Percentiles rank a stretch among this genome's conserved stretches.
phyloP scores from a whole-genome alignment of 2,113 vertebrate species.

The Cricetomys ansorgei region DNA sequence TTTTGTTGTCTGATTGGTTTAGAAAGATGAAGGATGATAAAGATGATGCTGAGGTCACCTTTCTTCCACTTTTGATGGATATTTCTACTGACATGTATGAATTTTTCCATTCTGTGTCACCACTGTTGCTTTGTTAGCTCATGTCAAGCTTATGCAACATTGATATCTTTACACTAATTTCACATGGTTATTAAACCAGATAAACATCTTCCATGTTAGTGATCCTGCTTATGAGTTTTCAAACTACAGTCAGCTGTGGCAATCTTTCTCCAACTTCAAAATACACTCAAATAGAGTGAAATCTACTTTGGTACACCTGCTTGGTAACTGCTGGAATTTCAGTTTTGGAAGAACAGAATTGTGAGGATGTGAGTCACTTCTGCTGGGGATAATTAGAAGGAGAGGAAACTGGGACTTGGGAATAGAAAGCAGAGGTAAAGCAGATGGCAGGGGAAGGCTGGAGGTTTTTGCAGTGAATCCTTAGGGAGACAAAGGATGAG shows the following conservation, averaged over 20 bases:
- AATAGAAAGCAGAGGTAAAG: constrained; percentile 58
- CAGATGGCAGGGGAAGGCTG: constrained; percentile 70
- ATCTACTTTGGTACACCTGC: constrained; percentile 64
- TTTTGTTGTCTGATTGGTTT: not conserved
- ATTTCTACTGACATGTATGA: not conserved
- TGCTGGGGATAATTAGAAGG: constrained; percentile 71
- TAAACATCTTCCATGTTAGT: not conserved
- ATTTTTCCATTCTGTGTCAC: not conserved
- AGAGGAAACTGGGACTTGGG: constrained; percentile 67
- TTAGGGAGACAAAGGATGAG: constrained; percentile 66
- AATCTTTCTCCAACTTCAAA: constrained; percentile 45
- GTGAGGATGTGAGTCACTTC: constrained; percentile 66
- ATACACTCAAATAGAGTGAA: not conserved
- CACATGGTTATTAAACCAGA: not conserved
- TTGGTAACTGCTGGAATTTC: constrained; percentile 54
- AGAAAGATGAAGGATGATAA: not conserved
- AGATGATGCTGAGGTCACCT: not conserved
- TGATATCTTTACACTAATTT: not conserved
- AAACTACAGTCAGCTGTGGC: constrained; percentile 11
- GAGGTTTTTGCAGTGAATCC: constrained; percentile 52
- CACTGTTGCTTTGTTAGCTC: constrained; percentile 24
- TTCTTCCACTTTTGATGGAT: not conserved
- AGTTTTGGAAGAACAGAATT: constrained; percentile 61
- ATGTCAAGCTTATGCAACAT: not conserved
- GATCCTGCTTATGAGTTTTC: not conserved